Base-by-base conservation (phyloP, 2,113 vertebrate genomes). In the Seriola aureovittata region DNA sequence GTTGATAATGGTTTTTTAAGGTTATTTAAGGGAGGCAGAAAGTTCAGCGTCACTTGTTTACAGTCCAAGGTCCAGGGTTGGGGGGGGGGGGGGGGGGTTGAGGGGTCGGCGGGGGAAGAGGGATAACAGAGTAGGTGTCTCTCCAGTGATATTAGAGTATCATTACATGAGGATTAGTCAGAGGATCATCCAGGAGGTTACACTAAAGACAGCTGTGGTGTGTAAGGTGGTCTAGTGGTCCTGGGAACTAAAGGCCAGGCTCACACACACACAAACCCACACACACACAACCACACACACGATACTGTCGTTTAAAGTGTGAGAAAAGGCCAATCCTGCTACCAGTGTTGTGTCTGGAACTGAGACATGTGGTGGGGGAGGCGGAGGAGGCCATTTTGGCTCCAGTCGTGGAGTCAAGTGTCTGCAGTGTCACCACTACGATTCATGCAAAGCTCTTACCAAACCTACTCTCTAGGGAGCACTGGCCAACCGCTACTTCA, bases 141-240 rank as follows among this genome's bases (percentile, higher is more conserved):
- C 34, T 77, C 63, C 64, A 76, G 62, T 79, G 84, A 87, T 29
- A 29, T 89, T 71, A 85, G 65, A 88, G 88, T 89, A 85, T 87
- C 80, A 90, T 91, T 91, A 91, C 81, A 84, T 55, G 65, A 57
- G 88, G 89, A 93, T 92, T 89, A 89, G 78, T 78, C 9, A 4
- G 44, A 79, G 77, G 88, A 89, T 89, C 84, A 89, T 83, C 69
- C 80, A 63, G 78, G 72, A 80, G 81, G 74, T 73, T 90, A 81
- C 83, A 84, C 85, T 70, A 44, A 54, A 84, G 85, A 89, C 93
- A 93, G 91, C 93, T 94, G 93, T 67, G 76, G 67, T 70, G 77
- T 60, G 67, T 69, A 48, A 66, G 88, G 81, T 82, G 87, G 81
- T 81, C 84, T 57, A 50, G 16, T 46, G 69, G 68, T 83, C 83